phyloP scores from a whole-genome alignment of 1,140 invertebrate species.

The Dendroctonus valens region DNA sequence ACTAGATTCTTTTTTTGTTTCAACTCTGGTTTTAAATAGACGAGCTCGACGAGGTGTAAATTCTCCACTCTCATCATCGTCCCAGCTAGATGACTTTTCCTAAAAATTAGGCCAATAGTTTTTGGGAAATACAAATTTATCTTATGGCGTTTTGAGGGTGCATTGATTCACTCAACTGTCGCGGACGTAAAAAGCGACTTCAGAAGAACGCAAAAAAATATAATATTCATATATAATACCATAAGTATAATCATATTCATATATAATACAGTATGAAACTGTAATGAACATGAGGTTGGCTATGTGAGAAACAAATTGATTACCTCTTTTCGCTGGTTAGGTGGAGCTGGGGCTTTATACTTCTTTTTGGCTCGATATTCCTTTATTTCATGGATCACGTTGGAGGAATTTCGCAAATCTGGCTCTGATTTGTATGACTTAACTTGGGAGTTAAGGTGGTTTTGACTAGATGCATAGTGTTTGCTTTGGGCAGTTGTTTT shows the following conservation, averaged over 20 bases:
- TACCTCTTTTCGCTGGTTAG: conserved; percentile 41
- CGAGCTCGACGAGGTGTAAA: conserved; percentile 59
- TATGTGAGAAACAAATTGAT: not conserved
- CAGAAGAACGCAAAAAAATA: not conserved
- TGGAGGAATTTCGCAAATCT: conserved; percentile 55
- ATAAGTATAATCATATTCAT: too few species aligned
- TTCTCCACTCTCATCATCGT: conserved; percentile 30
- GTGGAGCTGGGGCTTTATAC: conserved; percentile 63
- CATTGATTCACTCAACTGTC: not conserved
- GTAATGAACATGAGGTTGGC: too few species aligned
- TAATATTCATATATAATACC: too few species aligned
- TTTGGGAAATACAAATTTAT: not conserved
- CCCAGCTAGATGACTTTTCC: conserved; percentile 13
- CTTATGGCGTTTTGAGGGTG: not conserved
- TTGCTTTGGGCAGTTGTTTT: conserved; percentile 5
- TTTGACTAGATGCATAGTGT: conserved; percentile 35
- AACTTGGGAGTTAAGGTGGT: conserved; percentile 19
- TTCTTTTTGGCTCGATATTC: conserved; percentile 61
- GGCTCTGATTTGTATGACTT: conserved; percentile 72
- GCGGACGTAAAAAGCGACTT: not conserved
- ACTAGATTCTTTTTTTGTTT: conserved; percentile 59
- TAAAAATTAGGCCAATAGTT: conserved; percentile 1
- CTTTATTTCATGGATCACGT: conserved; percentile 39
- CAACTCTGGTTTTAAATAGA: conserved; percentile 71
- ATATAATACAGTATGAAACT: too few species aligned